Percentiles rank a stretch among this genome's conserved stretches.
These are phyloP conservation scores for Heptranchias perlo DNA, from an alignment of 2,113 vertebrate genomes.

Conservation along the genomic window DNA sequence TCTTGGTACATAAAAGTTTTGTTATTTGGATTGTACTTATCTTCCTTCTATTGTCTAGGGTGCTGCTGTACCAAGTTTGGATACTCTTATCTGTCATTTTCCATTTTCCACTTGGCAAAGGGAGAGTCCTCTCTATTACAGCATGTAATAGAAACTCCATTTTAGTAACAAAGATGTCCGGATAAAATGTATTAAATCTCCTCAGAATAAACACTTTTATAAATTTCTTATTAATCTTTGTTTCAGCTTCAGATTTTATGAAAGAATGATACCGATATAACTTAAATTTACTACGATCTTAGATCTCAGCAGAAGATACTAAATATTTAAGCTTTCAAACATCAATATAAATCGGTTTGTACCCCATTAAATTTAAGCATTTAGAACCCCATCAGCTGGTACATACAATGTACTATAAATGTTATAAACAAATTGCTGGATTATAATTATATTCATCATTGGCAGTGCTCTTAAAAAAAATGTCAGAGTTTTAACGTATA, in stretches of 20 bases:
- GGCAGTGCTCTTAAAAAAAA: background rate
- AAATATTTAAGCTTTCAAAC: background rate
- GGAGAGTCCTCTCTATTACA: background rate
- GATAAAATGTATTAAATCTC: background rate
- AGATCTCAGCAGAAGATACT: background rate
- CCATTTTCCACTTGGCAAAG: background rate
- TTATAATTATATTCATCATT: conserved; percentile 17
- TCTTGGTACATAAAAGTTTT: background rate
- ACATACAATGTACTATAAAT: background rate
- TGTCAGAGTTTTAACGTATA: conserved; percentile 23
- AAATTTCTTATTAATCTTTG: background rate
- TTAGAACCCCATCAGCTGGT: background rate
- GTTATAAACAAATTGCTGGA: background rate
- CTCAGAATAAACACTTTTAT: background rate
- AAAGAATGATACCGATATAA: background rate
- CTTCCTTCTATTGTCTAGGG: background rate
- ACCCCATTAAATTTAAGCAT: background rate
- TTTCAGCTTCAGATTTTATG: too few relatives aligned
- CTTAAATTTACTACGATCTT: background rate
- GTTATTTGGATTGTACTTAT: background rate
- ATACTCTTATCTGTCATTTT: background rate
- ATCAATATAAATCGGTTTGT: background rate
- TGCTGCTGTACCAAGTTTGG: background rate
- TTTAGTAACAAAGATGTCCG: background rate
- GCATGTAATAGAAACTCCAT: background rate